Evolutionary conservation across 2,888 invertebrate genomes (phyloP).

Genomic region (Andrena flavipes): DNA sequence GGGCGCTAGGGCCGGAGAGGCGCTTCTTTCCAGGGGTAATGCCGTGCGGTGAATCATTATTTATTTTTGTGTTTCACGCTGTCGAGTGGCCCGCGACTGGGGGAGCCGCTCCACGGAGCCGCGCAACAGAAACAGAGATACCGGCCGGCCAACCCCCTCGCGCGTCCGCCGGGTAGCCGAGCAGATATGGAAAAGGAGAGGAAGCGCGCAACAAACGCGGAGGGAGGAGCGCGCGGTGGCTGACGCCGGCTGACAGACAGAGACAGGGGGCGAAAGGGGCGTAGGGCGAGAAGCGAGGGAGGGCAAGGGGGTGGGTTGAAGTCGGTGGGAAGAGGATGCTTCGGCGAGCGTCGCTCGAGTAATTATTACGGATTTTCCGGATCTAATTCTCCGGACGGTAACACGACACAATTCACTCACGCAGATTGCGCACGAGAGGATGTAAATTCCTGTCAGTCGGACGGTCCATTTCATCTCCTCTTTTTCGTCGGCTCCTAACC

Average conservation of each 20-base stretch:
- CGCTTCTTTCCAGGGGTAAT: conserved; percentile 64
- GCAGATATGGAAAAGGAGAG: conserved; percentile 22
- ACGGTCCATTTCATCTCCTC: conserved; percentile 82
- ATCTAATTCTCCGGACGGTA: conserved; percentile 84
- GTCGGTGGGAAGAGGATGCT: conserved; percentile 73
- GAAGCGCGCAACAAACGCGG: conserved; percentile 33
- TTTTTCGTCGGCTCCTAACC: conserved; percentile 78
- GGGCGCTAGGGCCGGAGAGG: conserved; percentile 35
- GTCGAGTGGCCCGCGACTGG: conserved; percentile 60
- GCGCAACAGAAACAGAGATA: conserved; percentile 46
- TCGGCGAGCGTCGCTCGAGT: conserved; percentile 81
- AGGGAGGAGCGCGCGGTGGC: neutral
- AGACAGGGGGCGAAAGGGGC: conserved; percentile 43
- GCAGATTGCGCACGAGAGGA: conserved; percentile 83
- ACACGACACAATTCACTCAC: conserved; percentile 84
- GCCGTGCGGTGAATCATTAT: conserved; percentile 75
- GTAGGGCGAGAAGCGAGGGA: conserved; percentile 6
- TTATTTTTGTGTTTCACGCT: conserved; percentile 79
- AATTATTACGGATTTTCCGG: conserved; percentile 85
- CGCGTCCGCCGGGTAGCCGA: neutral
- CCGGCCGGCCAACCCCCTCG: conserved; percentile 24
- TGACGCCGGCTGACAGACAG: conserved; percentile 34
- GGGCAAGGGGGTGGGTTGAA: conserved; percentile 41
- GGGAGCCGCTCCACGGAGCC: conserved; percentile 32
- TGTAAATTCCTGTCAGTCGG: conserved; percentile 84